These are phyloP conservation scores for Euclidia mi DNA, from an alignment of 2,888 invertebrate species.

Conservation along the genomic window DNA sequence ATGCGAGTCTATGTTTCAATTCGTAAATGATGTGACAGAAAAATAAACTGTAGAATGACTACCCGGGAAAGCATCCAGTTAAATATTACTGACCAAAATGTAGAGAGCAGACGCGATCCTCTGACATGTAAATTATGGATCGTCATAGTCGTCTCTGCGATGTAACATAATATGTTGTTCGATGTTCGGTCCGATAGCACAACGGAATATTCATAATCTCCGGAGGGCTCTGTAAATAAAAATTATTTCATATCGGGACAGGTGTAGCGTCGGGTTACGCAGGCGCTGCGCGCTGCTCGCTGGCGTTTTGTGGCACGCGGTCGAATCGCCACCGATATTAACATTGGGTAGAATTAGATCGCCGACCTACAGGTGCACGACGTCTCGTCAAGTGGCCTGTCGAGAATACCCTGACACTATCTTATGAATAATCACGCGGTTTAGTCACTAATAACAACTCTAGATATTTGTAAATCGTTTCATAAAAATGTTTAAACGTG, in stretches of 20 bases:
- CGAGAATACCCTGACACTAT: constrained; percentile 78
- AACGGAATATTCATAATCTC: constrained; percentile 84
- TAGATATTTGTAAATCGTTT: constrained; percentile 59
- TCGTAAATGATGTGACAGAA: constrained; percentile 4
- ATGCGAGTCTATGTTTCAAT: constrained; percentile 35
- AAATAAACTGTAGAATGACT: constrained; percentile 55
- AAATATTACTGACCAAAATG: constrained; percentile 63
- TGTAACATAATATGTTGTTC: constrained; percentile 84
- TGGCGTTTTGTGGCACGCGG: constrained; percentile 40
- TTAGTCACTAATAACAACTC: constrained; percentile 71
- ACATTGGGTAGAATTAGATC: constrained; percentile 83
- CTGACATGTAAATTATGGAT: constrained; percentile 74
- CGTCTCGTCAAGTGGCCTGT: constrained; percentile 73
- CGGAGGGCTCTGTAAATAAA: constrained; percentile 85
- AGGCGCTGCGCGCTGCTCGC: constrained; percentile 45
- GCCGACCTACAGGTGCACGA: constrained; percentile 75
- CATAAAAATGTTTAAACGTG: constrained; percentile 22
- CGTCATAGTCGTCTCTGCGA: constrained; percentile 71
- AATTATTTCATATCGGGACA: constrained; percentile 85
- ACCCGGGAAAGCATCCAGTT: constrained; percentile 71
- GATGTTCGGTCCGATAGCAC: constrained; percentile 78
- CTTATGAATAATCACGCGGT: constrained; percentile 73
- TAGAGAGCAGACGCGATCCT: constrained; percentile 46
- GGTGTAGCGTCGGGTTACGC: constrained; percentile 86
- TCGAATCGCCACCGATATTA: constrained; percentile 69